These are phyloP conservation scores for Drosophila histrio DNA, from an alignment of 2,888 invertebrate species.

Conservation along the genomic window DNA sequence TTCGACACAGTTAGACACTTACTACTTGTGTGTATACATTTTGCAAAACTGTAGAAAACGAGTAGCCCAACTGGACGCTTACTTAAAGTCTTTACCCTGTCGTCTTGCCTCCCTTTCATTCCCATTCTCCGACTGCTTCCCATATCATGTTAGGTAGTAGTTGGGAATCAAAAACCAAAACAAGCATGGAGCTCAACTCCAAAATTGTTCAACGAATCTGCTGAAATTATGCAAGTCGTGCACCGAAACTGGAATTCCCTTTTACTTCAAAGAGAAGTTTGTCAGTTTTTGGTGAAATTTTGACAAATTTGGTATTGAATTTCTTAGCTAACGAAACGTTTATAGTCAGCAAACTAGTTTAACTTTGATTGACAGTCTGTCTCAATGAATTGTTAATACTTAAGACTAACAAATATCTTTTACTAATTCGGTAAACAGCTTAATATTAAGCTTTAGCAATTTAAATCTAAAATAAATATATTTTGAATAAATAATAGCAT, in stretches of 20 bases:
- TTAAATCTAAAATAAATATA: neutral
- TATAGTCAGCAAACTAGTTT: neutral
- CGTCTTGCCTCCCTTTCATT: neutral
- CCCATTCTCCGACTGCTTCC: neutral
- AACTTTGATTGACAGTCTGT: neutral
- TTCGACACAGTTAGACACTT: slow-evolving; percentile 52
- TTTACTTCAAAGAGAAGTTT: slow-evolving; percentile 9
- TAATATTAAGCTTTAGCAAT: neutral
- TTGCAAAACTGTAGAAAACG: slow-evolving; percentile 21
- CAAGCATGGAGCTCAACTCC: slow-evolving; percentile 27
- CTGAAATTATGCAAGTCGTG: slow-evolving; percentile 34
- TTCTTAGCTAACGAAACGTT: neutral
- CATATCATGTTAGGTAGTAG: neutral
- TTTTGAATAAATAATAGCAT: too few species aligned
- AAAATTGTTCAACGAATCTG: slow-evolving; percentile 14
- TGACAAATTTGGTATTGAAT: neutral
- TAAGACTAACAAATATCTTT: neutral
- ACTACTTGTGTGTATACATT: slow-evolving; percentile 23
- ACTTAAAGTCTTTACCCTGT: neutral
- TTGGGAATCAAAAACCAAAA: slow-evolving; percentile 36
- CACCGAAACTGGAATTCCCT: slow-evolving; percentile 30
- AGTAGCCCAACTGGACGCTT: slow-evolving; percentile 24
- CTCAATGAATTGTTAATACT: neutral
- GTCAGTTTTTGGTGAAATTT: slow-evolving; percentile 1
- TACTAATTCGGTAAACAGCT: neutral